A percentile compares a stretch with the other conserved stretches of the same genome.
These are phyloP conservation scores for Leptodactylus fallax DNA, from an alignment of 2,797 vertebrate genomes.

Conservation along the genomic window DNA sequence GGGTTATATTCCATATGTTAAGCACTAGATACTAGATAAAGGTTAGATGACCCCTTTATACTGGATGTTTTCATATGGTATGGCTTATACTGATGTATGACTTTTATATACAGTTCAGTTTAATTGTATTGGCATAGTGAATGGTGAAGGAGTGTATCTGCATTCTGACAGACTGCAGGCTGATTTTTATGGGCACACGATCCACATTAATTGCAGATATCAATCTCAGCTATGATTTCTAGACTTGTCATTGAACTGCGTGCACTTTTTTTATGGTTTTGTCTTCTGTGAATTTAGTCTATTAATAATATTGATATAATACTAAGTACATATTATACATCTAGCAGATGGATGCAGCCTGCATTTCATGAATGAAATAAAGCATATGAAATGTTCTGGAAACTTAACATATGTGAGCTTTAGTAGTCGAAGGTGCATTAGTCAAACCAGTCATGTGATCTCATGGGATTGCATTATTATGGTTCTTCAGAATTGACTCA, in stretches of 20 bases:
- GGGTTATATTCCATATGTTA: not conserved
- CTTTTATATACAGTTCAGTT: not conserved
- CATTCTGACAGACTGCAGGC: not conserved
- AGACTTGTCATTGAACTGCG: not conserved
- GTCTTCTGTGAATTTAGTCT: not conserved
- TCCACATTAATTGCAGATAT: not conserved
- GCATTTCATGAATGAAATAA: not conserved
- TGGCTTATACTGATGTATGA: too few relatives aligned
- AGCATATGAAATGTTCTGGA: not conserved
- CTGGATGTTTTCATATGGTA: not conserved
- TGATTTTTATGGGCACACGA: not conserved
- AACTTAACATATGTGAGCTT: not conserved
- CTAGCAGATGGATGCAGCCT: not conserved
- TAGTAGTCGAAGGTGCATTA: not conserved
- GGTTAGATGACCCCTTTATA: not conserved
- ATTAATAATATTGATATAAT: not conserved
- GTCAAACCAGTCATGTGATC: not conserved
- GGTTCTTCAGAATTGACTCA: not conserved
- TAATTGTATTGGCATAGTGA: not conserved
- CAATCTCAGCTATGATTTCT: not conserved
- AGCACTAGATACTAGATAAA: too few relatives aligned
- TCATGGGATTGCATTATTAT: not conserved
- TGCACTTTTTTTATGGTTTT: not conserved
- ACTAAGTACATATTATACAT: not conserved
- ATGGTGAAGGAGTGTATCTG: not conserved